phyloP scores from a whole-genome alignment of 2,888 invertebrate genomes.

The Xylota sylvarum region DNA sequence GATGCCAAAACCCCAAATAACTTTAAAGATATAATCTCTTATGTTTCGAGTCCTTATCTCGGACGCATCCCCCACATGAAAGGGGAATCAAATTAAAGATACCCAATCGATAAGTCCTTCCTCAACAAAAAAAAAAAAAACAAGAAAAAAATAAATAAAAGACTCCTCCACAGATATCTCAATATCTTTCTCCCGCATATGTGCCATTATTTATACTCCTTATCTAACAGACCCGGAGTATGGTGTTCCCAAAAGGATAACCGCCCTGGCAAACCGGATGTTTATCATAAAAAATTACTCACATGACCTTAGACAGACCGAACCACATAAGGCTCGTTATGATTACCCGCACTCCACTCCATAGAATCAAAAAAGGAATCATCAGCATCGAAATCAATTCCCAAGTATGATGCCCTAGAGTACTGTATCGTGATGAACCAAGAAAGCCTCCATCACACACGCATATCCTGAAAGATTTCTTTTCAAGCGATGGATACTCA shows the following conservation, averaged over 20 bases:
- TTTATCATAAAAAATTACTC: slow-evolving; percentile 63
- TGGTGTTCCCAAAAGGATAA: slow-evolving; percentile 27
- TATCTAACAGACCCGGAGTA: slow-evolving; percentile 7
- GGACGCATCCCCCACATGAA: not conserved
- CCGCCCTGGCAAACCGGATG: slow-evolving; percentile 35
- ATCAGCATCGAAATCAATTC: slow-evolving; percentile 72
- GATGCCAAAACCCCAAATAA: not conserved
- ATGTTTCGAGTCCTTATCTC: slow-evolving; percentile 4
- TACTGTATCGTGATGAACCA: slow-evolving; percentile 15
- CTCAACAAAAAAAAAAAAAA: slow-evolving; percentile 4
- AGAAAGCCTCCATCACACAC: slow-evolving; percentile 21
- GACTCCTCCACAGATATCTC: slow-evolving; percentile 19
- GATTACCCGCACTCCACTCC: slow-evolving; percentile 35
- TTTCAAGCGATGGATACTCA: not conserved
- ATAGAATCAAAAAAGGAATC: slow-evolving; percentile 7
- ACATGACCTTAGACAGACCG: slow-evolving; percentile 42
- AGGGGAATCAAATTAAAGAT: slow-evolving; percentile 40
- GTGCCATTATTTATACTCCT: slow-evolving; percentile 36
- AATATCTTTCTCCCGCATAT: slow-evolving; percentile 37
- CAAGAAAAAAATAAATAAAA: slow-evolving; percentile 1
- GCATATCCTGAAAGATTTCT: slow-evolving; percentile 9
- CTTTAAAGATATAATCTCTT: slow-evolving; percentile 11
- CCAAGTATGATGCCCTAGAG: slow-evolving; percentile 57
- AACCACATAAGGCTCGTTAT: slow-evolving; percentile 47
- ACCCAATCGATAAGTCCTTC: slow-evolving; percentile 43